Evolutionary conservation across 2,113 vertebrate genomes (phyloP), one percentile per base, ranked within the genome.

Genomic region (Ophiodon elongatus): DNA sequence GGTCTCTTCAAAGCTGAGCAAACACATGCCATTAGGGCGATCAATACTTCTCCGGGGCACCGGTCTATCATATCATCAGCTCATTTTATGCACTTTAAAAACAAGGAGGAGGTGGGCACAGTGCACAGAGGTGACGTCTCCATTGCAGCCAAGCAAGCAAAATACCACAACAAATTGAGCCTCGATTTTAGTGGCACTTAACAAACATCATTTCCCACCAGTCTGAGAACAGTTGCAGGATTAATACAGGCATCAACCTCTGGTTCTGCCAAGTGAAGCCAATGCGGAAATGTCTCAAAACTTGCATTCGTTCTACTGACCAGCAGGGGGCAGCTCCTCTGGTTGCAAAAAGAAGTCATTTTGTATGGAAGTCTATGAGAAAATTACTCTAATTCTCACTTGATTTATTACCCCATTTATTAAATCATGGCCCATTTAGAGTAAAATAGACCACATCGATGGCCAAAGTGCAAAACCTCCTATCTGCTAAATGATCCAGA

Each of bases 71-170:
- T 43, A 77, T 73, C 60, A 59, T 70, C 76, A 73, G 56, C 76
- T 79, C 62, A 80, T 83, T 78, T 73, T 63, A 80, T 86, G 76
- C 85, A 80, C 70, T 80, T 76, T 56, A 69, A 84, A 82, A 57
- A 67, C 21, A n/a, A 54, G 19, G 47, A 78, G 33, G 43, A 73
- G 65, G 14, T 47, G 50, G 25, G 15, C 14, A 62, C 65, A 57
- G 63, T 15, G 35, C 15, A 85, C 43, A 25, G 14, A 81, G 57
- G 35, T 56, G 45, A 66, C 37, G 56, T 70, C 50, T 82, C 52
- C 47, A 57, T 71, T 39, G 37, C 37, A 33, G 64, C 2, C 29
- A 29, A 50, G 29, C 39, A 41, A 25, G 19, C 10, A 62, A 56
- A 70, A 52, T 43, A 62, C 45, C 17, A 47, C 47, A 50, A 50